Conservation (phyloP, 2,797 vertebrate species). For the Gobionotothen gibberifrons region DNA sequence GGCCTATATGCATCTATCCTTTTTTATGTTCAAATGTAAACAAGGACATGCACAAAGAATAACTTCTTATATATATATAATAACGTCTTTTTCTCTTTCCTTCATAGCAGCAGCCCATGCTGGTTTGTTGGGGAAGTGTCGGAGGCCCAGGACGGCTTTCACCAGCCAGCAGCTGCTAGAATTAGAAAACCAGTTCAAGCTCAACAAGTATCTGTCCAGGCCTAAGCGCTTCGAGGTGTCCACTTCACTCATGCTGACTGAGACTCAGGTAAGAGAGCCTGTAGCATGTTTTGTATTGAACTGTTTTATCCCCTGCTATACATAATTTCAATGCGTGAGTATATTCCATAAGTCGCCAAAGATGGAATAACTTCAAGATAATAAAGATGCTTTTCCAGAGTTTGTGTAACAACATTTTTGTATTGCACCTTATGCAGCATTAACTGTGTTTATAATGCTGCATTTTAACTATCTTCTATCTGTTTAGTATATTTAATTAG, state of each 20-base stretch:
- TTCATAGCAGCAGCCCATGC: conserved; percentile 80
- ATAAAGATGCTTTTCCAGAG: too few relatives aligned
- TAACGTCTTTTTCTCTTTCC: not conserved
- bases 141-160: conserved; percentile 93
- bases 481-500: too few relatives aligned
- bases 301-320: not conserved
- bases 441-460: too few relatives aligned
- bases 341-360: not conserved
- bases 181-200: conserved; percentile 94
- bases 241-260: conserved; percentile 92
- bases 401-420: too few relatives aligned
- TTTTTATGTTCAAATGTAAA: not conserved
- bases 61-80: too few relatives aligned
- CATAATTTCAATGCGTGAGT: not conserved
- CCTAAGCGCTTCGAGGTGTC: conserved; percentile 96
- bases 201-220: conserved; percentile 94
- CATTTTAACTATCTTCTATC: too few relatives aligned
- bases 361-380: too few relatives aligned
- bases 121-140: conserved; percentile 90
- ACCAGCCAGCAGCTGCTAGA: conserved; percentile 94
- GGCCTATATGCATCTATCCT: not conserved
- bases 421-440: too few relatives aligned
- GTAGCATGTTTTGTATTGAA: not conserved
- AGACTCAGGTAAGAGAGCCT: conserved; percentile 82
- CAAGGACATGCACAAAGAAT: not conserved